Base-by-base conservation (phyloP, 2,888 invertebrate species). In the Thelaira solivaga region DNA sequence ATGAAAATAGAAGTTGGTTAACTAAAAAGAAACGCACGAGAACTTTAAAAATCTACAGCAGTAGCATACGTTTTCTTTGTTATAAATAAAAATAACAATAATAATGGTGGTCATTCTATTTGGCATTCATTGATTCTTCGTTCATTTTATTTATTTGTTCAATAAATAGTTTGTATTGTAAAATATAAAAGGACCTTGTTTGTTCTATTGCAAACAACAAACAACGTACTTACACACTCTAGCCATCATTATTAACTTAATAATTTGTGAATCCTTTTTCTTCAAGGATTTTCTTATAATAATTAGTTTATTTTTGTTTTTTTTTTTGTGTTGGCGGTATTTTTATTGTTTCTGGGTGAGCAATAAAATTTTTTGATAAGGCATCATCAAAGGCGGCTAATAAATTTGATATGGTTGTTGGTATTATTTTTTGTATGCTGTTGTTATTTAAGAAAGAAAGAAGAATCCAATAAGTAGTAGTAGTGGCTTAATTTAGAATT, bases 351-450 rank as follows among this genome's bases (percentile, higher is more conserved):
- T 68, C 18, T 64, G 31, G 45, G 49, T 45, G 57, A 74, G 49
- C 79, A 80, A 81, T 72, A 55, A 72, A 59, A 59, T 49, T 43
- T 8, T 69, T 65, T 77, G 55, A 77, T 64, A 57, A 65, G 76
- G 24, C 57, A 71, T 74, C 82, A 69, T 80, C 53, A 68, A 62
- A 76, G 80, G 78, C 69, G 73, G 80, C 64, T 74, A 75, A 62
- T 80, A 61, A 78, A 78, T 76, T 76, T 57, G 80, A 80, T 80
- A 78, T 67, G 61, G 13, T 75, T 80, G 71, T 74, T 47, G 43
- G 36, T 36, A 43, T 20, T 39, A 24, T 13, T 13, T 22, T 8
- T 2, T 20, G 13, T 13, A 36, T 5, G n/a, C n/a, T n/a, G 13
- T 13, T 13, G 4, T 39, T 39, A 6, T 39, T 13, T 16, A 2